Evolutionary conservation across 1,140 invertebrate species (phyloP).

Genomic region (Atta cephalotes): DNA sequence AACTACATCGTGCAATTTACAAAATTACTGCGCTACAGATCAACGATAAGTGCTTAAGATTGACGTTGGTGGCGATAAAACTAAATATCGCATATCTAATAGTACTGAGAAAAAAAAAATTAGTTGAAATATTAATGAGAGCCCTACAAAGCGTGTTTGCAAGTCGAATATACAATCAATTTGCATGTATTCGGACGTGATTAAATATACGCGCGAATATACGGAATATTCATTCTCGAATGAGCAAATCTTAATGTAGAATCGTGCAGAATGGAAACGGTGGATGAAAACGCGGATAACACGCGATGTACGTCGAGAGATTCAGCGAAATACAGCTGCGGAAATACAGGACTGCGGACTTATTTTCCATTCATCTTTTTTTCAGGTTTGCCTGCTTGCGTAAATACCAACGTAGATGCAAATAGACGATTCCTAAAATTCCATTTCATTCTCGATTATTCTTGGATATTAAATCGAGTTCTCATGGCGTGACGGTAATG

Average conservation of each 20-base stretch:
- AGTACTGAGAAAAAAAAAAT: background rate
- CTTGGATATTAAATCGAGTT: slow-evolving; percentile 45
- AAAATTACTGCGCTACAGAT: background rate
- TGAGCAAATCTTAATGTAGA: slow-evolving; percentile 10
- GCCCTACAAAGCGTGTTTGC: background rate
- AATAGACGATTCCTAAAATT: slow-evolving; percentile 36
- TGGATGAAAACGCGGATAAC: background rate
- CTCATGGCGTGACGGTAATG: slow-evolving; percentile 50
- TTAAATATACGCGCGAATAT: background rate
- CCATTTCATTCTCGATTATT: slow-evolving; percentile 40
- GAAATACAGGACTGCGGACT: background rate
- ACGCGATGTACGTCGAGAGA: background rate
- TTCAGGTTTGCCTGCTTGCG: background rate
- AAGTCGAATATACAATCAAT: background rate
- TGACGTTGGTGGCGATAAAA: slow-evolving; percentile 22
- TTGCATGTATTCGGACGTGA: background rate
- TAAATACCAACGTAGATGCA: slow-evolving; percentile 8
- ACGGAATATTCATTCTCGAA: background rate
- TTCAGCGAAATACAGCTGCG: background rate
- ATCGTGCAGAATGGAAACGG: background rate
- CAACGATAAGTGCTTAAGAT: slow-evolving; percentile 21
- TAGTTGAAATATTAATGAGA: background rate
- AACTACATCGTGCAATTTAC: background rate
- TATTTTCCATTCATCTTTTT: background rate
- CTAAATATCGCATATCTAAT: background rate